These are phyloP conservation scores for Catotricha subobsoleta DNA, from an alignment of 2,888 invertebrate genomes.

Conservation along the genomic window DNA sequence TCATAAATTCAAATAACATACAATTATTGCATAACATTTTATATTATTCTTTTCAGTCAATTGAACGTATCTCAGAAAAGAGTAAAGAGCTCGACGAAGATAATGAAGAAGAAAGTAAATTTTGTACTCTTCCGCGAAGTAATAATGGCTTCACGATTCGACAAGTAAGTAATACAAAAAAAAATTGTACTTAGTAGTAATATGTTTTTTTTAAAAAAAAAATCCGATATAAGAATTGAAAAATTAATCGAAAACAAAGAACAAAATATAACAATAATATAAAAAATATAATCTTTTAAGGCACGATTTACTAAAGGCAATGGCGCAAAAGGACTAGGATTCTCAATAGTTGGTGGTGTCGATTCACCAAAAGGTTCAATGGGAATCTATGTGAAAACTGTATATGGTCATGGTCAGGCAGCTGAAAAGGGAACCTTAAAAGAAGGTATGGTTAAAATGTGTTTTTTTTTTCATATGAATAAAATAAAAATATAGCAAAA, in stretches of 20 bases:
- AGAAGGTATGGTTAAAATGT: conserved; percentile 43
- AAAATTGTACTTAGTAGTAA: neutral
- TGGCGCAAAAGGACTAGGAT: conserved; percentile 69
- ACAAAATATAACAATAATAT: too few species aligned
- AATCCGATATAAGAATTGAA: too few species aligned
- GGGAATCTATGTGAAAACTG: conserved; percentile 77
- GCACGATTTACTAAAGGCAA: conserved; percentile 61
- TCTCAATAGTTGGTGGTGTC: conserved; percentile 75
- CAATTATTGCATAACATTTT: neutral
- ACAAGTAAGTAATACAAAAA: conserved; percentile 7
- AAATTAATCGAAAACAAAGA: too few species aligned
- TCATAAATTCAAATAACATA: too few species aligned
- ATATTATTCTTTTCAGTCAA: conserved; percentile 1
- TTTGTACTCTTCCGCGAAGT: conserved; percentile 11
- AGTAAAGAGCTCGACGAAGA: conserved; percentile 4
- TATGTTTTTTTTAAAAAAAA: neutral
- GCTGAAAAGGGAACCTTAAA: conserved; percentile 58
- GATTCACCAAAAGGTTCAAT: conserved; percentile 73
- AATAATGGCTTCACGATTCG: conserved; percentile 11
- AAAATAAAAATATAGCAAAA: too few species aligned
- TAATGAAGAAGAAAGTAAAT: conserved; percentile 11
- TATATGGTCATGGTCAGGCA: conserved; percentile 71
- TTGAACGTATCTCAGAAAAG: conserved; percentile 6
- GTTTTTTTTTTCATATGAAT: neutral
- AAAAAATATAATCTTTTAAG: too few species aligned